phyloP scores from a whole-genome alignment of 1,140 invertebrate species.

The Homarus americanus region DNA sequence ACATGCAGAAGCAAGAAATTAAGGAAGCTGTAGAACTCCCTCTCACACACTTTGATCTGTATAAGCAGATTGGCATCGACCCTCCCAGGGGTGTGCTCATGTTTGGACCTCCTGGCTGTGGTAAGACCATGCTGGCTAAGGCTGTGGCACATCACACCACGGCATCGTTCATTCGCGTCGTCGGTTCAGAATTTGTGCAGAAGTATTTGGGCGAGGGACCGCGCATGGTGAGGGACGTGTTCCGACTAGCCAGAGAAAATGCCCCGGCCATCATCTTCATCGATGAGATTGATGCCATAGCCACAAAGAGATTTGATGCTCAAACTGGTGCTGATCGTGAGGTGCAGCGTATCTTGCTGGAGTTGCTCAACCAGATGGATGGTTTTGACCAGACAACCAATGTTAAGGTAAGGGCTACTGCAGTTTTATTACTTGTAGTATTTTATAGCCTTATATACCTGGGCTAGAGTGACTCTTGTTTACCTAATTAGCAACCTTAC shows the following conservation, averaged over 20 bases:
- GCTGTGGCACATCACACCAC: conserved; percentile 98
- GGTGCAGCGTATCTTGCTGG: conserved; percentile 98
- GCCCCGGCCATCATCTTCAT: conserved; percentile 99
- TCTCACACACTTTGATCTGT: conserved; percentile 98
- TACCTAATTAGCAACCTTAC: too few relatives aligned
- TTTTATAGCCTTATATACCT: background rate
- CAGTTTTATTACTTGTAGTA: background rate
- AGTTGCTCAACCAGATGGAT: conserved; percentile 99
- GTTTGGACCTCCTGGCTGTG: conserved; percentile 98
- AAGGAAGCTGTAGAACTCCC: conserved; percentile 98
- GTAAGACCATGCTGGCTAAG: conserved; percentile 99
- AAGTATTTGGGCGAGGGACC: conserved; percentile 99
- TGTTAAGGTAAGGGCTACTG: conserved; percentile 87
- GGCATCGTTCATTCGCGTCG: conserved; percentile 98
- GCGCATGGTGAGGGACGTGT: conserved; percentile 99
- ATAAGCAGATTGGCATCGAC: conserved; percentile 98
- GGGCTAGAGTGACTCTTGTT: too few relatives aligned
- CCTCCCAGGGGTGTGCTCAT: conserved; percentile 98
- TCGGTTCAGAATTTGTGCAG: conserved; percentile 99
- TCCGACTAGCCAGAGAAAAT: conserved; percentile 99
- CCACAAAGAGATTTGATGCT: conserved; percentile 98
- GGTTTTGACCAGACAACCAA: conserved; percentile 99
- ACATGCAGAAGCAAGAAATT: conserved; percentile 99
- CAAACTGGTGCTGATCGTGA: conserved; percentile 99
- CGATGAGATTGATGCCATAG: conserved; percentile 99